phyloP scores from a whole-genome alignment of 92 coral and sea anemone genomes.

The Epizoanthus scotinus region DNA sequence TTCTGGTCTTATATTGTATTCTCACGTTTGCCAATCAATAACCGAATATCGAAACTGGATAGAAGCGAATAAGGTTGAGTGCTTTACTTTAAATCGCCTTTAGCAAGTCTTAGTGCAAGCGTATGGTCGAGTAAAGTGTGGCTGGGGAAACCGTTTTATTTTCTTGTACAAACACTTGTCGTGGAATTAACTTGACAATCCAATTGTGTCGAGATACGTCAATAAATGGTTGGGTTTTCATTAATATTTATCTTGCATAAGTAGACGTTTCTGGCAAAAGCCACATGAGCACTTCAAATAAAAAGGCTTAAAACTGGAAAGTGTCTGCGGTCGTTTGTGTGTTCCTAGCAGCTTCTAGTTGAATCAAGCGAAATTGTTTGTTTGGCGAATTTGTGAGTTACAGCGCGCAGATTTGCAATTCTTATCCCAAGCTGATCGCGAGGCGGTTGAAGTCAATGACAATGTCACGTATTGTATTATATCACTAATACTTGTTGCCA shows the following conservation, averaged over 20 bases:
- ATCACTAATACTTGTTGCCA: background rate
- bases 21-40: conserved; percentile 17
- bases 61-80: background rate
- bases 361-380: background rate
- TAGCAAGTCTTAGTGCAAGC: too few relatives aligned
- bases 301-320: background rate
- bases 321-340: background rate
- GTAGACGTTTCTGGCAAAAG: background rate
- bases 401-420: conserved; percentile 10
- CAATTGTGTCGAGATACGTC: too few relatives aligned
- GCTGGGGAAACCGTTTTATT: too few relatives aligned
- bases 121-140: too few relatives aligned
- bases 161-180: too few relatives aligned
- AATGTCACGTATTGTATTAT: background rate
- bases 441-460: background rate
- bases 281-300: background rate
- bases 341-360: background rate
- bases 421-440: background rate
- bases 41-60: background rate
- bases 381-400: background rate
- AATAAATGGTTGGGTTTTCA: too few relatives aligned
- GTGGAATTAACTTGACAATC: too few relatives aligned
- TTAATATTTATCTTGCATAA: too few relatives aligned
- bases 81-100: background rate
- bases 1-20: conserved; percentile 5